A percentile compares a stretch with the other conserved stretches of the same genome.
Evolutionary conservation across 2,113 vertebrate genomes (phyloP).

Genomic region (Peucedramus taeniatus): DNA sequence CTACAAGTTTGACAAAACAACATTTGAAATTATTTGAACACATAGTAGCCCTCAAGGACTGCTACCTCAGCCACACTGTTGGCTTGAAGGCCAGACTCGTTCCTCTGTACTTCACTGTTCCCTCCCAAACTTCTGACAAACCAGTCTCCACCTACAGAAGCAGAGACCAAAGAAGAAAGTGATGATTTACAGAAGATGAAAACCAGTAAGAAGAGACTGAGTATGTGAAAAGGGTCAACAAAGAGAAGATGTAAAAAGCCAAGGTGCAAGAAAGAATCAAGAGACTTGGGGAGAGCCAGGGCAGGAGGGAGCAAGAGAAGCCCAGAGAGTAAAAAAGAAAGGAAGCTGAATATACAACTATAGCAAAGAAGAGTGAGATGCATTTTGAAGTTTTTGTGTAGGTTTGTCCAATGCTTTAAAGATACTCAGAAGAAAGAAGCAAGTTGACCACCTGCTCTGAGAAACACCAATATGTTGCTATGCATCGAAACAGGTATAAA

Average conservation of each 20-base stretch:
- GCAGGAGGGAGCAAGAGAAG: not conserved
- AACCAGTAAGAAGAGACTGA: not conserved
- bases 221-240: not conserved
- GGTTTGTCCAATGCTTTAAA: not conserved
- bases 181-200: not conserved
- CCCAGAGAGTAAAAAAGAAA: not conserved
- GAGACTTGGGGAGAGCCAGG: not conserved
- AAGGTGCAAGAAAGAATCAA: not conserved
- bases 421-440: not conserved
- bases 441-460: not conserved
- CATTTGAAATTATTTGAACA: not conserved
- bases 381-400: not conserved
- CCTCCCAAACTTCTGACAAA: not conserved
- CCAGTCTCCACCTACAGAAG: not conserved
- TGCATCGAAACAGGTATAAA: not conserved
- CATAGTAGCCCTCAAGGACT: fast-evolving
- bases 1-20: not conserved
- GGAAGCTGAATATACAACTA: not conserved
- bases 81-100: not conserved
- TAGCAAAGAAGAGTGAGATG: not conserved
- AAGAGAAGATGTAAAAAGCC: not conserved
- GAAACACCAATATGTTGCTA: not conserved
- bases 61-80: not conserved
- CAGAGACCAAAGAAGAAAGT: not conserved
- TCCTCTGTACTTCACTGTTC: not conserved